Evolutionary conservation across 92 coral and sea anemone species (phyloP).

Genomic region (Plumapathes pennacea): DNA sequence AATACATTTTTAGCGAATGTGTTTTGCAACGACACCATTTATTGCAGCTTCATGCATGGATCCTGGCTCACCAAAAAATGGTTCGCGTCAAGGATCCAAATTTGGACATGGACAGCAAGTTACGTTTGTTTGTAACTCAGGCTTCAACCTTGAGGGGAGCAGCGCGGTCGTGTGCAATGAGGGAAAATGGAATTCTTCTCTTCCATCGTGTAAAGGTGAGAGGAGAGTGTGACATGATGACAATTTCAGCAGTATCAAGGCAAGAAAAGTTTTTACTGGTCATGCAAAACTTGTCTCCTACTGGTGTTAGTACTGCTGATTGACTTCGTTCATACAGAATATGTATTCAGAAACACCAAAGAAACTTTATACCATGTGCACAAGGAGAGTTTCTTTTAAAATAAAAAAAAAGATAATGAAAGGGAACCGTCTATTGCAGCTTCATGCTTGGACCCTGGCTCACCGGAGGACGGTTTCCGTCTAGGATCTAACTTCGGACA

Average conservation of each 20-base stretch:
- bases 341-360: no score
- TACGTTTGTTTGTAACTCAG: constrained; percentile 29
- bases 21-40: no score
- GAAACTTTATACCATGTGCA: no score
- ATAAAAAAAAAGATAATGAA: no score
- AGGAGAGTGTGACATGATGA: no score
- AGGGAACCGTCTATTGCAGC: constrained; percentile 17
- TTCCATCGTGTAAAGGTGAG: constrained; percentile 78
- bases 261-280: no score
- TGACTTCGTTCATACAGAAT: no score
- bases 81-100: constrained; percentile 39
- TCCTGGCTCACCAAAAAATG: constrained; percentile 64
- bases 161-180: constrained; percentile 34
- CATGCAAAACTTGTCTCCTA: no score
- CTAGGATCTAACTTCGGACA: constrained; percentile 41
- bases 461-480: constrained; percentile 45
- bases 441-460: constrained; percentile 66
- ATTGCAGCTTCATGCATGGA: constrained; percentile 48
- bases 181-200: constrained; percentile 58
- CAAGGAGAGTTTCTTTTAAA: no score
- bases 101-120: constrained; percentile 58
- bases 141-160: constrained; percentile 31
- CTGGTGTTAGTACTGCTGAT: no score
- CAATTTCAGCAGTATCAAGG: no score
- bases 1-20: no score